Evolutionary conservation across 2,113 vertebrate genomes (phyloP).

Genomic region (Zingel zingel): DNA sequence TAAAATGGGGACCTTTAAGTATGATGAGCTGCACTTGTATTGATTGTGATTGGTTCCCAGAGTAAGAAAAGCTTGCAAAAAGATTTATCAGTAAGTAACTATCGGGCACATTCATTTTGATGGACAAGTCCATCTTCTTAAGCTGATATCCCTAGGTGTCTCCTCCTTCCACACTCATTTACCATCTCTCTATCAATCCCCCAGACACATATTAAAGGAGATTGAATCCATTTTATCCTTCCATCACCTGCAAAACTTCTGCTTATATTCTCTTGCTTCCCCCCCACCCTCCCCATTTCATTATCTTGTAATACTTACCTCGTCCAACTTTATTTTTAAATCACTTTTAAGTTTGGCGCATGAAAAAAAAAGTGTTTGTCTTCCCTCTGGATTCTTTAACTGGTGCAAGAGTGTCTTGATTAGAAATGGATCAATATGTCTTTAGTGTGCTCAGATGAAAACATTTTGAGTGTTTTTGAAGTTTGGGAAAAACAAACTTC

Average conservation of each 20-base stretch:
- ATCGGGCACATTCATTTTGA: constrained; percentile 13
- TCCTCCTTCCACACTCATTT: not conserved
- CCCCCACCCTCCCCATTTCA: not conserved
- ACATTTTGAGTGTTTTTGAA: constrained; percentile 32
- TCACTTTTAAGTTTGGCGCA: constrained; percentile 9
- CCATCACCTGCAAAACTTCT: not conserved
- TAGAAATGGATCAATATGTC: constrained; percentile 43
- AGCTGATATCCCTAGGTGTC: not conserved
- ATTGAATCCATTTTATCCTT: not conserved
- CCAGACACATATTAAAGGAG: not conserved
- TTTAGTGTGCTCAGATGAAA: constrained; percentile 29
- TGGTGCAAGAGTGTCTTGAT: constrained; percentile 40
- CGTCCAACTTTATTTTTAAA: constrained; percentile 16
- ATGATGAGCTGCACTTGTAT: not conserved
- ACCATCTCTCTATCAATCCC: constrained; percentile 8
- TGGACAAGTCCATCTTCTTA: constrained; percentile 6
- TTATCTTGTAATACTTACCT: not conserved
- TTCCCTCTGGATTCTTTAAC: constrained; percentile 38
- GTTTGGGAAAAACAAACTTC: constrained; percentile 25
- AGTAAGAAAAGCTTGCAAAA: not conserved
- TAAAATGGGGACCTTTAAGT: too few relatives aligned
- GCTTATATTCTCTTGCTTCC: not conserved
- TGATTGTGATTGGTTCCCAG: not conserved
- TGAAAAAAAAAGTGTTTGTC: not conserved
- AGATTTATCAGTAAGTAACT: not conserved